phyloP scores from a whole-genome alignment of 2,888 invertebrate genomes.

The Brachyptera putata region DNA sequence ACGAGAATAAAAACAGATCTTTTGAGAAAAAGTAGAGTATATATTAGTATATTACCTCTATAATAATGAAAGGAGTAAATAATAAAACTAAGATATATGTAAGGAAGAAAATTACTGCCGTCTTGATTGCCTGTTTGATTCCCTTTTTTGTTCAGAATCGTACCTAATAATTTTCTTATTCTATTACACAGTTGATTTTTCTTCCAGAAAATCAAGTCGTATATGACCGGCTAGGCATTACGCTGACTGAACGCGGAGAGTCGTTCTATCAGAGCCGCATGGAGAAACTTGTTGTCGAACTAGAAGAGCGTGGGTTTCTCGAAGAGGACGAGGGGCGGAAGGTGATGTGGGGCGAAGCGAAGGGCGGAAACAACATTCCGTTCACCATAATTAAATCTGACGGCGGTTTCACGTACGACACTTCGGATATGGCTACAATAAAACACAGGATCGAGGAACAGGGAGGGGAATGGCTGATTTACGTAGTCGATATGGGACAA shows the following conservation, averaged over 20 bases:
- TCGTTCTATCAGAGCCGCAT: slow-evolving; percentile 95
- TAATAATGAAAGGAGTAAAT: no score
- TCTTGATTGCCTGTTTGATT: no score
- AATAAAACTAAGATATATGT: no score
- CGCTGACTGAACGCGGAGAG: slow-evolving; percentile 82
- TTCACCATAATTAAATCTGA: slow-evolving; percentile 94
- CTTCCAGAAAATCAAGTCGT: slow-evolving; percentile 79
- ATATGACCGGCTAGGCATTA: slow-evolving; percentile 79
- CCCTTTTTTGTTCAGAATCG: no score
- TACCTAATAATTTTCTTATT: no score
- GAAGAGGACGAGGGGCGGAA: slow-evolving; percentile 78
- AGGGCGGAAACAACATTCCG: slow-evolving; percentile 71
- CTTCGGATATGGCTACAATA: slow-evolving; percentile 93
- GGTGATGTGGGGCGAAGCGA: slow-evolving; percentile 72
- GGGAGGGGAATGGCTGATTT: slow-evolving; percentile 82
- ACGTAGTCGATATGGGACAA: slow-evolving; percentile 95
- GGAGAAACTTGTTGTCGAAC: slow-evolving; percentile 68
- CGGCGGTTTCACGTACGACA: slow-evolving; percentile 95
- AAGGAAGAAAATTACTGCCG: no score
- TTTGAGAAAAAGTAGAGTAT: no score
- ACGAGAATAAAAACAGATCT: no score
- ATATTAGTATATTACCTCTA: no score
- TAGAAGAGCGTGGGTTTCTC: slow-evolving; percentile 62
- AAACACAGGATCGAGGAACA: slow-evolving; percentile 80
- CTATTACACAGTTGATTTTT: no score